A percentile compares a stretch with the other conserved stretches of the same genome.
Conservation (phyloP, 2,888 invertebrate species). For the Mimachlamys varia region DNA sequence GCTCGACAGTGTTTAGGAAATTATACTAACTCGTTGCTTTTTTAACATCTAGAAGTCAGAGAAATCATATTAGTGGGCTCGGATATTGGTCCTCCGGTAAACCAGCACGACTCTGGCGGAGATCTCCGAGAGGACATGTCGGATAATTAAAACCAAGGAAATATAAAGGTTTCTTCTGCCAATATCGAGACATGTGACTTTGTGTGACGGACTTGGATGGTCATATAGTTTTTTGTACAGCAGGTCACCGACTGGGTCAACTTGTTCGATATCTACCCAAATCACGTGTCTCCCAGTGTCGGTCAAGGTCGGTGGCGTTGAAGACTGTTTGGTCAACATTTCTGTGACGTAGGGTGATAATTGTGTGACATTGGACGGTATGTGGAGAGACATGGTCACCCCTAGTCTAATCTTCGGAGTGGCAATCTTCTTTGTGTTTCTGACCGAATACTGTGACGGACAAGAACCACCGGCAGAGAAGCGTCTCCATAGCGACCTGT, state of each 20-base stretch:
- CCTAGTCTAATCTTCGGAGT: not conserved
- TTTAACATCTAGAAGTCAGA: conserved; percentile 15
- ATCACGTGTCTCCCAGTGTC: not conserved
- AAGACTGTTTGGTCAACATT: not conserved
- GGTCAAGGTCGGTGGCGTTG: not conserved
- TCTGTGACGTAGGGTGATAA: not conserved
- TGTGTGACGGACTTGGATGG: not conserved
- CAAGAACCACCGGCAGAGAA: conserved; percentile 82
- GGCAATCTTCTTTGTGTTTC: not conserved
- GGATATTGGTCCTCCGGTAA: not conserved
- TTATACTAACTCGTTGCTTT: conserved; percentile 28
- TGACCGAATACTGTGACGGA: not conserved
- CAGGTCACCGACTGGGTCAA: not conserved
- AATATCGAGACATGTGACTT: not conserved
- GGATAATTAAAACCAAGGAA: conserved; percentile 3
- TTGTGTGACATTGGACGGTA: not conserved
- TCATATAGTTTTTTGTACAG: not conserved
- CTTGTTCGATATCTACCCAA: not conserved
- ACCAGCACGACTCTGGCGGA: not conserved
- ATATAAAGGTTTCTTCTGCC: not conserved
- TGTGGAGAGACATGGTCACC: not conserved
- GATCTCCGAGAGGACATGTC: not conserved
- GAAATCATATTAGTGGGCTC: not conserved
- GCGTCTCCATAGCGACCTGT: conserved; percentile 96
- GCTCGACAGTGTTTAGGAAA: conserved; percentile 13